These are phyloP conservation scores for Tigriopus japonicus DNA, from an alignment of 1,140 invertebrate species.

Conservation along the genomic window DNA sequence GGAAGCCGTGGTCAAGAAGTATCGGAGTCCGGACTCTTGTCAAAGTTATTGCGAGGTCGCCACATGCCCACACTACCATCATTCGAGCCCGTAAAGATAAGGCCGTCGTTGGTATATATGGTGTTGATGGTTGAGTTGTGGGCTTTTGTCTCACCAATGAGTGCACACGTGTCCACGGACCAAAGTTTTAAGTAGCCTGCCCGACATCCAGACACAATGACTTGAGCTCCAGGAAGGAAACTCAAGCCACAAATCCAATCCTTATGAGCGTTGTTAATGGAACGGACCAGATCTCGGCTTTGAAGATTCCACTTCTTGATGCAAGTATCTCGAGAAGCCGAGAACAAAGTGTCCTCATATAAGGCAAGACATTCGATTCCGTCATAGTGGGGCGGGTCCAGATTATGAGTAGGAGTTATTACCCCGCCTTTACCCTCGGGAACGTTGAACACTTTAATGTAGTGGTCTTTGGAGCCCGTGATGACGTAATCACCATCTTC, in stretches of 20 bases:
- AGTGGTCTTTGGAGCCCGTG: conserved; percentile 76
- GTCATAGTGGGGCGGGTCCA: conserved; percentile 77
- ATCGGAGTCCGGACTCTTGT: conserved; percentile 14
- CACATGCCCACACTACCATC: conserved; percentile 9
- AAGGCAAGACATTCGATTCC: conserved; percentile 63
- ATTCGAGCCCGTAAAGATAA: conserved; percentile 53
- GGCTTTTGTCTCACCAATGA: conserved; percentile 48
- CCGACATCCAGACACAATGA: conserved; percentile 52
- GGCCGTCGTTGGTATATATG: conserved; percentile 45
- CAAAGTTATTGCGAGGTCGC: not conserved
- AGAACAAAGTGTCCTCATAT: conserved; percentile 44
- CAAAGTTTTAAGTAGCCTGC: conserved; percentile 51
- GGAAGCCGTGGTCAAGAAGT: conserved; percentile 3
- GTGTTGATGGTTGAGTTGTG: conserved; percentile 54
- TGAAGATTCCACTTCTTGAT: conserved; percentile 69
- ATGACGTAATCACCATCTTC: conserved; percentile 33
- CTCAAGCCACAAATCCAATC: conserved; percentile 67
- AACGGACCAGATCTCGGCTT: conserved; percentile 44
- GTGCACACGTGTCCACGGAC: conserved; percentile 40
- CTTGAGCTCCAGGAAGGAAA: conserved; percentile 34
- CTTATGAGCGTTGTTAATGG: conserved; percentile 66
- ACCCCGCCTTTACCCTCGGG: conserved; percentile 34
- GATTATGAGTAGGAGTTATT: conserved; percentile 41
- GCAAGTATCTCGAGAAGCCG: conserved; percentile 64
- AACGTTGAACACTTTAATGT: conserved; percentile 47